Conservation (phyloP, 2,797 vertebrate species). For the Danio kyathit region DNA sequence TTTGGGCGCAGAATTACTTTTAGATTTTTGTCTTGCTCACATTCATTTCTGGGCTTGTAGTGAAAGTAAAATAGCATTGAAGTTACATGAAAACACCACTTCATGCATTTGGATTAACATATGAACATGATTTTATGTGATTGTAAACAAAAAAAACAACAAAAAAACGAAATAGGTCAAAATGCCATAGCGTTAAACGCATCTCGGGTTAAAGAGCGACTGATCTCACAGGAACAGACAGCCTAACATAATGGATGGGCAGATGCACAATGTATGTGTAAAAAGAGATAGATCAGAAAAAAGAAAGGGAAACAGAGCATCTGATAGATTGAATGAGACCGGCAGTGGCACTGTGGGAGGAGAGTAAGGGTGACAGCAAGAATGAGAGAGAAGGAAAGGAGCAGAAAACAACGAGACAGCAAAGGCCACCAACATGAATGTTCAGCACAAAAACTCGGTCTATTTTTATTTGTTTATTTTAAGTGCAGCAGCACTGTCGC, state of each 20-base stretch:
- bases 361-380: constrained; percentile 33
- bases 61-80: too few relatives aligned
- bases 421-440: not conserved
- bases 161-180: constrained; percentile 6
- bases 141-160: constrained; percentile 42
- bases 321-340: constrained; percentile 5
- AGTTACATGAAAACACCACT: constrained; percentile 23
- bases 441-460: not conserved
- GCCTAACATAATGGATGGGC: constrained; percentile 30
- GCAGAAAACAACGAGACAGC: constrained; percentile 3
- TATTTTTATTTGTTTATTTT: not conserved
- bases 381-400: constrained; percentile 30
- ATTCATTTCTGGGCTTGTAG: too few relatives aligned
- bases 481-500: too few relatives aligned
- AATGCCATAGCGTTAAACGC: constrained; percentile 9
- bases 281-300: constrained; percentile 3
- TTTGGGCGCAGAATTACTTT: too few relatives aligned
- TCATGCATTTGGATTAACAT: constrained; percentile 40
- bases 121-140: not conserved
- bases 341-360: constrained; percentile 21
- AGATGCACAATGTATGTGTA: not conserved
- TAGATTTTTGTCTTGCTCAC: too few relatives aligned
- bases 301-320: not conserved
- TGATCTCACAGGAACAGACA: constrained; percentile 43
- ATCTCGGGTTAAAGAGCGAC: constrained; percentile 43